These are phyloP conservation scores for Eutrigla gurnardus DNA, from an alignment of 2,797 vertebrate genomes.

Conservation along the genomic window DNA sequence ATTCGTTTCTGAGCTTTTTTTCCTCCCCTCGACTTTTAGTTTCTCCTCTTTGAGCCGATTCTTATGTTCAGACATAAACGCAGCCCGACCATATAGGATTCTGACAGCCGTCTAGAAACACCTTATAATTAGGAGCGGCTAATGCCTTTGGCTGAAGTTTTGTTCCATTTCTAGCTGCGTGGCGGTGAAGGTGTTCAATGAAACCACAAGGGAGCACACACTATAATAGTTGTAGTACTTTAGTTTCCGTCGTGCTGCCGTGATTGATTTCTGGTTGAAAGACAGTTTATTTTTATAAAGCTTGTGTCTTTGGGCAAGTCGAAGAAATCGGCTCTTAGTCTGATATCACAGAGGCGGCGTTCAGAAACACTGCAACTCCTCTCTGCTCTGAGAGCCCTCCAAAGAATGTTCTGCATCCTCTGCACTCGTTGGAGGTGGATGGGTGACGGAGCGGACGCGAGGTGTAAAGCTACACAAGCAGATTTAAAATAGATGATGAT, in stretches of 20 bases:
- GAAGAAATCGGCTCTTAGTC: conserved; percentile 31
- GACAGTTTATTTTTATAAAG: conserved; percentile 62
- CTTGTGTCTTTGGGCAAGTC: conserved; percentile 64
- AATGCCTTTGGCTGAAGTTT: conserved; percentile 54
- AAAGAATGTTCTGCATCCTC: conserved; percentile 30
- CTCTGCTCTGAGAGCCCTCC: conserved; percentile 38
- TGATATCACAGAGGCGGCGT: conserved; percentile 38
- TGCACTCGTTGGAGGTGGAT: conserved; percentile 27
- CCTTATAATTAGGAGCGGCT: conserved; percentile 46
- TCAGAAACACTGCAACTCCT: conserved; percentile 53
- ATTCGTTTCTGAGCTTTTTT: background rate
- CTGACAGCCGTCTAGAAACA: background rate
- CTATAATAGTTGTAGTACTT: conserved; percentile 26
- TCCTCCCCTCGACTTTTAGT: background rate
- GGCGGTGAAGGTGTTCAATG: conserved; percentile 52
- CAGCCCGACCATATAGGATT: no score
- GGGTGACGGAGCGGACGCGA: conserved; percentile 26
- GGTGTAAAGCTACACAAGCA: background rate
- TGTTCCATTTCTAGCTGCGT: conserved; percentile 15
- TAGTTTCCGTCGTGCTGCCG: conserved; percentile 10
- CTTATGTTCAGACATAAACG: background rate
- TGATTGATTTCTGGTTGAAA: conserved; percentile 49
- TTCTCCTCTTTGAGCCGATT: conserved; percentile 1
- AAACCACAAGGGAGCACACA: conserved; percentile 41
- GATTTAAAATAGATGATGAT: conserved; percentile 23